Percentiles rank a stretch among this genome's conserved stretches.
Evolutionary conservation across 1,140 invertebrate species (phyloP).

Genomic region (Probaryconus sp.): DNA sequence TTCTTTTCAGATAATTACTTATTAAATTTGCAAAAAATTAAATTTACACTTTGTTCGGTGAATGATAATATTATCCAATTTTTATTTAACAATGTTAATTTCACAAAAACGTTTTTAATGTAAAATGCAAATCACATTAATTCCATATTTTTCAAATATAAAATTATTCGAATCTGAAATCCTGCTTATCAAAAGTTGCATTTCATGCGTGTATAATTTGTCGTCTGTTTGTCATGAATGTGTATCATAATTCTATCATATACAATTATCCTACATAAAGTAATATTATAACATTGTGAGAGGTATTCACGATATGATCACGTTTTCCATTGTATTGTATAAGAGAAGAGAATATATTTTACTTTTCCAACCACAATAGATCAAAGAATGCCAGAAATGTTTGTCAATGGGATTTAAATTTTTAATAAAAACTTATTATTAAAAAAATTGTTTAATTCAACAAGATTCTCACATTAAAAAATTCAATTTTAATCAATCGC

Average conservation of each 20-base stretch:
- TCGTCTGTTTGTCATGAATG: slow-evolving; percentile 34
- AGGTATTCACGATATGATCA: slow-evolving; percentile 36
- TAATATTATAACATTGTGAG: slow-evolving; percentile 38
- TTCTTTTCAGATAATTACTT: no score
- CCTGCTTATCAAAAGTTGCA: background rate
- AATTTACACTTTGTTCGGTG: no score
- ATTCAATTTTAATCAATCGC: background rate
- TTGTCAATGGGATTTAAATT: slow-evolving; percentile 40
- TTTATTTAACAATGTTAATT: no score
- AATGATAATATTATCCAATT: no score
- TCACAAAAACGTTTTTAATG: no score
- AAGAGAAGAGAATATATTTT: slow-evolving; percentile 7
- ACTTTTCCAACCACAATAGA: background rate
- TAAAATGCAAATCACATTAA: no score
- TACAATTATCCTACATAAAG: slow-evolving; percentile 49
- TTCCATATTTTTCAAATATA: no score
- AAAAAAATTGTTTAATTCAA: no score
- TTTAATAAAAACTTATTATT: slow-evolving; percentile 49
- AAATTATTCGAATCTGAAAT: no score
- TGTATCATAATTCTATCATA: slow-evolving; percentile 51
- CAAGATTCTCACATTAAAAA: slow-evolving; percentile 2
- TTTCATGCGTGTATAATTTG: slow-evolving; percentile 24
- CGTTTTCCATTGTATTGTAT: slow-evolving; percentile 36
- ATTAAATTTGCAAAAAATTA: no score
- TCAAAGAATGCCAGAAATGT: slow-evolving; percentile 23